Conservation (phyloP, 2,888 invertebrate species). For the Scaptomyza cyrtandrae region DNA sequence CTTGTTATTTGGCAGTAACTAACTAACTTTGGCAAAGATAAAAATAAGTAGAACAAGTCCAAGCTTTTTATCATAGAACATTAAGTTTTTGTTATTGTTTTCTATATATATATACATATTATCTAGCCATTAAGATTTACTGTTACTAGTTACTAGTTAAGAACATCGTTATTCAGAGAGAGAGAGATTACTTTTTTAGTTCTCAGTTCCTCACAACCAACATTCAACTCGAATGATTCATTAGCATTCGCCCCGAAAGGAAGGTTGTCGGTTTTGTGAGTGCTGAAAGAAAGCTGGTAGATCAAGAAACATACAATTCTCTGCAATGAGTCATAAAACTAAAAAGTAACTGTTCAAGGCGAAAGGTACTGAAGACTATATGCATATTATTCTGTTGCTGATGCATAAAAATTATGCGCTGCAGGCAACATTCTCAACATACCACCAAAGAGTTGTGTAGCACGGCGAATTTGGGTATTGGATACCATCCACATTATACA, state of each 20-base stretch:
- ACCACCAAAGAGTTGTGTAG: conserved; percentile 5
- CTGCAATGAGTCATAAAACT: conserved; percentile 25
- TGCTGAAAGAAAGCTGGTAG: not conserved
- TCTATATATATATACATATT: not conserved
- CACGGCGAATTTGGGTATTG: conserved; percentile 10
- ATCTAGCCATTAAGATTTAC: not conserved
- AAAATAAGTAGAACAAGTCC: not conserved
- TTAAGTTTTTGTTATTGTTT: not conserved
- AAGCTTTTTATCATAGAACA: not conserved
- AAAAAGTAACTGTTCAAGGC: not conserved
- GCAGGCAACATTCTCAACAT: conserved; percentile 12
- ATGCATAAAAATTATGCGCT: conserved; percentile 35
- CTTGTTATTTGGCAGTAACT: too few species aligned
- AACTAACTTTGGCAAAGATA: not conserved
- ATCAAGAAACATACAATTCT: conserved; percentile 10
- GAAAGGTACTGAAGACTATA: conserved; percentile 26
- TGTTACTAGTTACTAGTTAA: not conserved
- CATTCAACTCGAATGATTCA: conserved; percentile 35
- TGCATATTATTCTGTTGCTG: conserved; percentile 55
- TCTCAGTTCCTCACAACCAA: not conserved
- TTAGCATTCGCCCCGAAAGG: not conserved
- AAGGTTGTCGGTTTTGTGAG: too few species aligned
- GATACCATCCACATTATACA: conserved; percentile 18
- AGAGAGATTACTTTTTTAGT: too few species aligned
- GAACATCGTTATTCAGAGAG: too few species aligned